Evolutionary conservation across 2,113 vertebrate genomes (phyloP).

Genomic region (Thalassoma bifasciatum): DNA sequence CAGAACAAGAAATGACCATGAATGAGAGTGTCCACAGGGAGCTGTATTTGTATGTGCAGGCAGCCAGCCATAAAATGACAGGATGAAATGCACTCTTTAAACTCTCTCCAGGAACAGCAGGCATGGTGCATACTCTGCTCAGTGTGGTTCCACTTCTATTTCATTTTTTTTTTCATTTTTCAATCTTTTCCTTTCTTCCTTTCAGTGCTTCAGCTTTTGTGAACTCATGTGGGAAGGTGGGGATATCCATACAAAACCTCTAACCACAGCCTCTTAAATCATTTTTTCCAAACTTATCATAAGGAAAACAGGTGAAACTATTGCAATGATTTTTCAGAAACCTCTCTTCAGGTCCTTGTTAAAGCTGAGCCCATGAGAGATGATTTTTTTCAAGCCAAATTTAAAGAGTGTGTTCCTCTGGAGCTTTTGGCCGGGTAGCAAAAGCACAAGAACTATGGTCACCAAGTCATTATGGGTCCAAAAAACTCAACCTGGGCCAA

Average conservation of each 20-base stretch:
- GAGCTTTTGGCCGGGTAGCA: background rate
- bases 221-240: background rate
- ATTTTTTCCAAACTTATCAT: conserved; percentile 20
- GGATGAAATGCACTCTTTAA: conserved; percentile 65
- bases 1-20: conserved; percentile 50
- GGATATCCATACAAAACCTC: conserved; percentile 17
- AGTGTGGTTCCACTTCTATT: conserved; percentile 21
- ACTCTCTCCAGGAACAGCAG: conserved; percentile 55
- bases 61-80: conserved; percentile 74
- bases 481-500: conserved; percentile 2
- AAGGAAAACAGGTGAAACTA: conserved; percentile 22
- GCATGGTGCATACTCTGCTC: conserved; percentile 36
- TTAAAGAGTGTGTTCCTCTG: conserved; percentile 11
- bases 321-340: conserved; percentile 38
- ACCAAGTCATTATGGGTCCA: conserved; percentile 3
- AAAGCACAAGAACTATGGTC: background rate
- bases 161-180: conserved; percentile 17
- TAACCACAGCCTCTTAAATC: conserved; percentile 8
- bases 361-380: conserved; percentile 20
- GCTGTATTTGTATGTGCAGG: conserved; percentile 61
- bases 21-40: conserved; percentile 52
- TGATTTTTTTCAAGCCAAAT: conserved; percentile 17
- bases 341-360: conserved; percentile 24
- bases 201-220: conserved; percentile 1
- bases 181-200: background rate